Conservation (phyloP, 2,113 vertebrate species). For the Larimichthys polyactis region DNA sequence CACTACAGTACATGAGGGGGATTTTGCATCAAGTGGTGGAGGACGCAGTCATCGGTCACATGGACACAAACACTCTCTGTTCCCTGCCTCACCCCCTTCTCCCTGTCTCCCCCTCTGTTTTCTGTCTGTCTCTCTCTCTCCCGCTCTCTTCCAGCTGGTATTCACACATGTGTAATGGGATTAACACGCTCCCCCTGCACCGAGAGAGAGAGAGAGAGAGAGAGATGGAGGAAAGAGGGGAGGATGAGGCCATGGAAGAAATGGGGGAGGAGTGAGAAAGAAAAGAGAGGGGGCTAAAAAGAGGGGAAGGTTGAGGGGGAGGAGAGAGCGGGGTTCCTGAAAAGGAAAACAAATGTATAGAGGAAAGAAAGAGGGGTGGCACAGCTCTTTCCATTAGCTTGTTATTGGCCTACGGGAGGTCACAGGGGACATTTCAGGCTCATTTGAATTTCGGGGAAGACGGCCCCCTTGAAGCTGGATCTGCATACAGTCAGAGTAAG, state of each 20-base stretch:
- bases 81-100: slow-evolving; percentile 4
- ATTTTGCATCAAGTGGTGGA: slow-evolving; percentile 31
- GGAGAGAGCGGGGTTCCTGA: slow-evolving; percentile 39
- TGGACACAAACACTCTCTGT: slow-evolving; percentile 72
- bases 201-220: slow-evolving; percentile 24
- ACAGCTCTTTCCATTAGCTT: slow-evolving; percentile 59
- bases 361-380: slow-evolving; percentile 61
- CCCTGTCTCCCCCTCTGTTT: slow-evolving; percentile 6
- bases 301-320: slow-evolving; percentile 48
- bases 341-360: slow-evolving; percentile 70
- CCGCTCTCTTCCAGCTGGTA: slow-evolving; percentile 75
- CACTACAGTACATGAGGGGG: slow-evolving; percentile 33
- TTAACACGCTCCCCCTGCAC: slow-evolving; percentile 74
- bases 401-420: slow-evolving; percentile 62
- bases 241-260: slow-evolving; percentile 75
- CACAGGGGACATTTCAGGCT: slow-evolving; percentile 46
- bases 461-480: background rate
- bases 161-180: slow-evolving; percentile 85
- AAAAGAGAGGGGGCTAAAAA: slow-evolving; percentile 13
- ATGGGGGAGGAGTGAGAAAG: slow-evolving; percentile 60
- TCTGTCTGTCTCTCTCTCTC: slow-evolving; percentile 1
- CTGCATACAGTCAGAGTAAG: slow-evolving; percentile 16
- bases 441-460: slow-evolving; percentile 58
- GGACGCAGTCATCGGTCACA: slow-evolving; percentile 41
- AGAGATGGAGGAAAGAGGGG: slow-evolving; percentile 55